Base-by-base conservation (phyloP, 2,113 vertebrate species). In the Cygnus atratus region DNA sequence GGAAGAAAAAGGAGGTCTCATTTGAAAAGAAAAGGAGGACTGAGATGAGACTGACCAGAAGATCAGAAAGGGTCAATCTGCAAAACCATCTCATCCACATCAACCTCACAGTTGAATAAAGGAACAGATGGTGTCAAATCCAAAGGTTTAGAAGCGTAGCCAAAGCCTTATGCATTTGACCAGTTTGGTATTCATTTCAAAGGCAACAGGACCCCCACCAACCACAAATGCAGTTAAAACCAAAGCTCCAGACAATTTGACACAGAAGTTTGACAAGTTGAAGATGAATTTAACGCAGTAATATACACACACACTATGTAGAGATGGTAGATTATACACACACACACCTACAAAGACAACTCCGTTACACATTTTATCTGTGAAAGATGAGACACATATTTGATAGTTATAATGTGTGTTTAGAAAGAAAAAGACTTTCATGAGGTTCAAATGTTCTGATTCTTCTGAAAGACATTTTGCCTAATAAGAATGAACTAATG, bases 401-500 rank as follows among this genome's bases (percentile, higher is more conserved):
- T 78, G 35, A 91, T 35, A 91, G 66, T n/a, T 39, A 72, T 87
- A 90, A 78, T 57, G 28, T 31, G n/a, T 9, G 12, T 72, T 66
- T 37, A 48, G 48, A 33, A 17, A 75, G 48, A 8, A 24, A 61
- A 61, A 41, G 62, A 58, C 74, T 92, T 78, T 28, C 46, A 43
- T 22, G 80, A 71, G 57, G 37, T 70, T 87, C 67, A 93, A 91
- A 94, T 68, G 22, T 68, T 61, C 55, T 5, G 20, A 72, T 61
- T 80, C 58, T 77, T 74, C 29, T 84, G 41, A 90, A 89, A 92
- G 57, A 71, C 25, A 77, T 44, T 91, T 95, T 91, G 72, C 26
- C 62, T 76, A 87, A 67, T 74, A 86, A 79, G 96, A 95, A 81
- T 28, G 35, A 88, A 82, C 61, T 84, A 88, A 88, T 72, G 37